Conservation (phyloP, 2,797 vertebrate genomes). For the Acipenser transmontanus region DNA sequence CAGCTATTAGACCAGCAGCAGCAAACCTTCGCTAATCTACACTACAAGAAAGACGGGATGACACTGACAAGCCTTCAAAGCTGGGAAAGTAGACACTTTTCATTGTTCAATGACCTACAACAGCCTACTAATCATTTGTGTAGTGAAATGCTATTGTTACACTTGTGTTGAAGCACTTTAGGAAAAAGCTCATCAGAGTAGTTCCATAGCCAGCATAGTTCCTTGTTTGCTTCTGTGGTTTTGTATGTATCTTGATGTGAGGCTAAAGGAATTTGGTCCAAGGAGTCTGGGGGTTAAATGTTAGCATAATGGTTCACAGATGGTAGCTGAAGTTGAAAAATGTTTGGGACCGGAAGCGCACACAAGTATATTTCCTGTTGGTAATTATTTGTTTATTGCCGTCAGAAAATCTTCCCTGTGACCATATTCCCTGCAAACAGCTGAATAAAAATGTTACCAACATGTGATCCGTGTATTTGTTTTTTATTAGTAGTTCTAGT, state of each 20-base stretch:
- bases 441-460: slow-evolving; percentile 21
- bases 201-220: slow-evolving; percentile 42
- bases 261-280: slow-evolving; percentile 62
- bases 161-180: too few relatives aligned
- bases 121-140: too few relatives aligned
- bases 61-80: too few relatives aligned
- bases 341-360: slow-evolving; percentile 41
- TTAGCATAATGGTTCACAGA: slow-evolving; percentile 64
- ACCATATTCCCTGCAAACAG: slow-evolving; percentile 21
- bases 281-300: slow-evolving; percentile 47
- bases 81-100: too few relatives aligned
- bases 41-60: too few relatives aligned
- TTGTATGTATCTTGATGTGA: slow-evolving; percentile 46
- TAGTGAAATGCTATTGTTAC: too few relatives aligned
- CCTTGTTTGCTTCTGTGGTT: slow-evolving; percentile 62
- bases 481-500: too few relatives aligned
- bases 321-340: slow-evolving; percentile 63
- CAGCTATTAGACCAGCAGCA: too few relatives aligned
- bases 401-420: slow-evolving; percentile 29
- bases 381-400: slow-evolving; percentile 47
- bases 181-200: too few relatives aligned
- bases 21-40: too few relatives aligned
- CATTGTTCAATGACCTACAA: too few relatives aligned
- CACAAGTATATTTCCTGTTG: slow-evolving; percentile 39
- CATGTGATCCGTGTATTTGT: too few relatives aligned